Conservation (phyloP, 2,113 vertebrate genomes). For the Astur gentilis region DNA sequence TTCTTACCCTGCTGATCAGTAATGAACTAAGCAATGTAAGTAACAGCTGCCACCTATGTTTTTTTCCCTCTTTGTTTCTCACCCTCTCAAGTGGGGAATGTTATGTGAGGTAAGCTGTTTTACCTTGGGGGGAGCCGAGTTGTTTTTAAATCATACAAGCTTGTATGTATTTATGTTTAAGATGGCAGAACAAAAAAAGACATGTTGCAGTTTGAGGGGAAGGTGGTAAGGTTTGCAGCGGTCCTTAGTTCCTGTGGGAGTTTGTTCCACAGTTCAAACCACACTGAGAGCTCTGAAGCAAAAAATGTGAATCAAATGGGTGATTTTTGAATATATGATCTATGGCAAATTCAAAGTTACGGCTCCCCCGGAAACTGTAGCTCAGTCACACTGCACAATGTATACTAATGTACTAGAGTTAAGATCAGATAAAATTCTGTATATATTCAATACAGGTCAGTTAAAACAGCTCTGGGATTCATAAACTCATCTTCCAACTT, state of each 20-base stretch:
- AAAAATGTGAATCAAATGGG: constrained; percentile 43
- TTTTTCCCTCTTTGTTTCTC: constrained; percentile 24
- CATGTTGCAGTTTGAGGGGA: neutral
- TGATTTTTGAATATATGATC: constrained; percentile 51
- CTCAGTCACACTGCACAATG: constrained; percentile 7
- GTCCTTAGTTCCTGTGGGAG: constrained; percentile 39
- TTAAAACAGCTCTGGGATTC: constrained; percentile 54
- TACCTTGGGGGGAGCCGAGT: neutral
- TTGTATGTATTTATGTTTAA: constrained; percentile 6
- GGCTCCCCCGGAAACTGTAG: constrained; percentile 30
- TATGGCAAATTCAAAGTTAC: constrained; percentile 44
- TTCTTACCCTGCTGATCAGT: neutral
- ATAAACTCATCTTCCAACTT: constrained; percentile 54
- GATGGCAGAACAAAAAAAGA: neutral
- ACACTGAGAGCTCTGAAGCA: constrained; percentile 24
- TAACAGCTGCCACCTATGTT: neutral
- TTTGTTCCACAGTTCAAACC: constrained; percentile 46
- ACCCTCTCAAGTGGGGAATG: neutral
- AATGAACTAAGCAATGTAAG: neutral
- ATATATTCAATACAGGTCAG: neutral
- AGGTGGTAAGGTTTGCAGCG: neutral
- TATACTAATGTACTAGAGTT: constrained; percentile 38
- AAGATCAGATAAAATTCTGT: constrained; percentile 29
- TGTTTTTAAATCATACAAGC: neutral
- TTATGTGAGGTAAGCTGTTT: neutral